A percentile compares a stretch with the other conserved stretches of the same genome.
phyloP scores from a whole-genome alignment of 2,113 vertebrate species.

The Cathartes aura region DNA sequence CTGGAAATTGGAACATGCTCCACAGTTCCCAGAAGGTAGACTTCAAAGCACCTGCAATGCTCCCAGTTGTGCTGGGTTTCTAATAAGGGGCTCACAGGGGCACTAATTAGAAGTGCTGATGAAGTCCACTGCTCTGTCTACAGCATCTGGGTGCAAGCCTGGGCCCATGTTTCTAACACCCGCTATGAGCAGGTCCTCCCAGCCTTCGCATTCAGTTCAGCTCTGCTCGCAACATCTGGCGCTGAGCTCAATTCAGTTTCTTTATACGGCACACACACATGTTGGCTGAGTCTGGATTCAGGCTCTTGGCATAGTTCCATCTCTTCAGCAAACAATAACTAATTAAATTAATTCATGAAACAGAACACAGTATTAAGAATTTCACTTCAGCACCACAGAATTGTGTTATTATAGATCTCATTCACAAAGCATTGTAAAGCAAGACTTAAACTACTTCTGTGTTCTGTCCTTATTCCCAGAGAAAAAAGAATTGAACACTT shows the following conservation, averaged over 20 bases:
- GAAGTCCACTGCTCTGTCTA: neutral
- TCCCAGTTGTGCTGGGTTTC: neutral
- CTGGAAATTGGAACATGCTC: neutral
- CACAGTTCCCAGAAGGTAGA: neutral
- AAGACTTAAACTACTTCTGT: neutral
- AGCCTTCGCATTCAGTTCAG: neutral
- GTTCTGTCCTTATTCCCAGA: neutral
- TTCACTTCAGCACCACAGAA: neutral
- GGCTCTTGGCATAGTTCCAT: neutral
- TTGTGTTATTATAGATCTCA: neutral
- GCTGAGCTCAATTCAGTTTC: neutral
- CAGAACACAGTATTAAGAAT: neutral
- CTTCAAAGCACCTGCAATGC: neutral
- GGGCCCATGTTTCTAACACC: neutral
- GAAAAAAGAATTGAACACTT: neutral
- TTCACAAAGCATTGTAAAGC: neutral
- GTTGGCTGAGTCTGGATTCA: neutral
- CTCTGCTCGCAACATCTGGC: neutral
- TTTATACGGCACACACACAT: neutral
- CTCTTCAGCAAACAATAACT: neutral
- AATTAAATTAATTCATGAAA: slow-evolving; percentile 31
- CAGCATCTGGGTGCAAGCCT: neutral
- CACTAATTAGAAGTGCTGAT: neutral
- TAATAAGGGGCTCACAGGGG: neutral
- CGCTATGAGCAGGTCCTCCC: neutral